These are phyloP conservation scores for Tringa solitaria DNA, from an alignment of 2,113 vertebrate species.

Conservation along the genomic window DNA sequence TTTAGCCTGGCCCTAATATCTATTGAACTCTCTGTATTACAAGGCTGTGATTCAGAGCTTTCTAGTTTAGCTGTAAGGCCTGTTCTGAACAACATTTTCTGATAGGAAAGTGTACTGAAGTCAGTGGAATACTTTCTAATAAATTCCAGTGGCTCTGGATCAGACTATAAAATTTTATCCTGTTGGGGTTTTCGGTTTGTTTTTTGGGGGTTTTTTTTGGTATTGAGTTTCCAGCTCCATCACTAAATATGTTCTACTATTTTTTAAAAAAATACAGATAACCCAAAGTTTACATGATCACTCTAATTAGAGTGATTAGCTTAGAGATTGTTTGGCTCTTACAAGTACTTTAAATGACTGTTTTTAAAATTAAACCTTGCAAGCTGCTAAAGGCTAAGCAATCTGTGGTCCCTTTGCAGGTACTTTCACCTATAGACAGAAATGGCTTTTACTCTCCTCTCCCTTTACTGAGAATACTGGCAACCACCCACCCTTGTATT, in stretches of 20 bases:
- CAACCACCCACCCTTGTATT: not conserved
- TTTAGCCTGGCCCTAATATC: not conserved
- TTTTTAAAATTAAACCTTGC: not conserved
- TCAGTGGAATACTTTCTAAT: not conserved
- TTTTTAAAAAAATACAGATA: not conserved
- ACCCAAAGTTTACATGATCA: not conserved
- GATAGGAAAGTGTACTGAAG: not conserved
- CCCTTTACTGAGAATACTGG: not conserved
- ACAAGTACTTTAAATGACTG: not conserved
- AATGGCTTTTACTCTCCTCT: not conserved
- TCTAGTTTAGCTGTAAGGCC: not conserved
- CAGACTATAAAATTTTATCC: not conserved
- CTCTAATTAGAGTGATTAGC: not conserved
- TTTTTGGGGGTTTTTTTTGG: not conserved
- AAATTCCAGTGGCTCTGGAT: not conserved
- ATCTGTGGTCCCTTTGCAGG: not conserved
- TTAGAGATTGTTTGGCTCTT: not conserved
- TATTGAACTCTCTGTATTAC: not conserved
- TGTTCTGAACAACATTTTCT: not conserved
- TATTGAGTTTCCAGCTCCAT: not conserved
- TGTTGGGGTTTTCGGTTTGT: not conserved
- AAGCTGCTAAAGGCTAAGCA: not conserved
- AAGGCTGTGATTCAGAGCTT: not conserved
- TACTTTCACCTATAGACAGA: not conserved
- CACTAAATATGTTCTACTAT: not conserved